phyloP scores from a whole-genome alignment of 2,797 vertebrate genomes.

The Chelidonichthys spinosus region DNA sequence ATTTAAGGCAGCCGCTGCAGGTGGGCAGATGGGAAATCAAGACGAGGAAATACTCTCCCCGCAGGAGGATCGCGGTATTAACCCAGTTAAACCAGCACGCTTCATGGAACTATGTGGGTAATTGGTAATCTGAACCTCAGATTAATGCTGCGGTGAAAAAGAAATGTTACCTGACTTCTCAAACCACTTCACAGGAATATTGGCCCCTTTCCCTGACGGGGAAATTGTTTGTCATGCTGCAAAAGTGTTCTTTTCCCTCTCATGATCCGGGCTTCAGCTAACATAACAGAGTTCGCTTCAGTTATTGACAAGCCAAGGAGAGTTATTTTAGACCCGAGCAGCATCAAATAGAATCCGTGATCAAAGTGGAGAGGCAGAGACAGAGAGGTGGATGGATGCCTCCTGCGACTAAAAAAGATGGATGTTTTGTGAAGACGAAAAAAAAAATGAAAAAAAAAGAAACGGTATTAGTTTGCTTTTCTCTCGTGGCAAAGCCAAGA shows the following conservation, averaged over 20 bases:
- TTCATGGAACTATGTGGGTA: constrained; percentile 11
- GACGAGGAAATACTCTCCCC: constrained; percentile 26
- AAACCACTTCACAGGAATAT: constrained; percentile 48
- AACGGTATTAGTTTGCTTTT: constrained; percentile 71
- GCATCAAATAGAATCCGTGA: constrained; percentile 84
- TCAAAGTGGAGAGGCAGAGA: constrained; percentile 78
- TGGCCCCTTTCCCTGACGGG: constrained; percentile 35
- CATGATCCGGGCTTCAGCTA: constrained; percentile 65
- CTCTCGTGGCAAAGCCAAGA: constrained; percentile 71
- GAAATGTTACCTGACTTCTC: constrained; percentile 42
- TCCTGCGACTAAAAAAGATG: constrained; percentile 69
- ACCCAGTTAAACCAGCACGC: constrained; percentile 29
- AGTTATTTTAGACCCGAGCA: constrained; percentile 78
- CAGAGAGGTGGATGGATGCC: constrained; percentile 71
- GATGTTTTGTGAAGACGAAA: constrained; percentile 68
- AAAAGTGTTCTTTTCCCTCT: constrained; percentile 57
- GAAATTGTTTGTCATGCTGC: constrained; percentile 66
- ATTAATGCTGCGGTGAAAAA: constrained; percentile 21
- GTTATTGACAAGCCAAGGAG: constrained; percentile 77
- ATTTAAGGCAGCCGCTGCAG: constrained; percentile 59
- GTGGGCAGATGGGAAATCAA: constrained; percentile 56
- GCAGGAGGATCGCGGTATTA: constrained; percentile 14
- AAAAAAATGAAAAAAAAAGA: constrained; percentile 57
- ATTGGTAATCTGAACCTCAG: constrained; percentile 23
- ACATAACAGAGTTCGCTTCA: constrained; percentile 73